Base-by-base conservation (phyloP, 1,140 invertebrate genomes). In the Drosophila orena region DNA sequence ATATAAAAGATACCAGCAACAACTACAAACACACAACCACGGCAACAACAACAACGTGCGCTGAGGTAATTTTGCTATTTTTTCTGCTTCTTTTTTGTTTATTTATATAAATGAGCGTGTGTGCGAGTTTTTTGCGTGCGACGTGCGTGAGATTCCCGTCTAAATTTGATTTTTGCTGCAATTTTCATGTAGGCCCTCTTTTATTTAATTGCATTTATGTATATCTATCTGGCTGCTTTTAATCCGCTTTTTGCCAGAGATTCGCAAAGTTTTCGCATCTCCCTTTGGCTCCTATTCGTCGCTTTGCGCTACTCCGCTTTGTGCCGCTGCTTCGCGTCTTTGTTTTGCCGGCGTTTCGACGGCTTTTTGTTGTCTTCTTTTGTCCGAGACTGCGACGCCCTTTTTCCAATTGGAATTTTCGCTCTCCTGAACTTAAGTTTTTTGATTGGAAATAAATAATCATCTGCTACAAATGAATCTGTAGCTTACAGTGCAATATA, bases 11-110 rank as follows among this genome's bases (percentile, higher is more conserved):
- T 24, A 46, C 27, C 53, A 74, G 62, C 78, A 65, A 86, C 77
- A 86, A 85, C 85, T 76, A 88, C 81, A 86, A 88, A 58, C 44
- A 53, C 43, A 12, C 30, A 30, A 30, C 30, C 43, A 58, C 61
- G 59, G 58, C 79, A 80, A 53, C 43, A 73, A 46, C 58, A 59
- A 60, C 60, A 76, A 47, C 66, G 38, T 47, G 78, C 65, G 81
- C 81, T 86, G 81, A 86, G 81, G 81, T 86, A 86, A 86, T 86
- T 86, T 81, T 86, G 83, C 83, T 81, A 81, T 86, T 88, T 88
- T 86, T 77, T 84, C 78, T 79, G 64, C 76, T 55, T 60, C 56
- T 70, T 83, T 73, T 61, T 79, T 86, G 84, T 88, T 88, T 86
- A 86, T 81, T 88, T 86, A 68, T 77, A 86, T 74, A 73, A 61